Evolutionary conservation across 2,888 invertebrate genomes (phyloP), one percentile per base, ranked within the genome.

Genomic region (Dastarcus helophoroides): DNA sequence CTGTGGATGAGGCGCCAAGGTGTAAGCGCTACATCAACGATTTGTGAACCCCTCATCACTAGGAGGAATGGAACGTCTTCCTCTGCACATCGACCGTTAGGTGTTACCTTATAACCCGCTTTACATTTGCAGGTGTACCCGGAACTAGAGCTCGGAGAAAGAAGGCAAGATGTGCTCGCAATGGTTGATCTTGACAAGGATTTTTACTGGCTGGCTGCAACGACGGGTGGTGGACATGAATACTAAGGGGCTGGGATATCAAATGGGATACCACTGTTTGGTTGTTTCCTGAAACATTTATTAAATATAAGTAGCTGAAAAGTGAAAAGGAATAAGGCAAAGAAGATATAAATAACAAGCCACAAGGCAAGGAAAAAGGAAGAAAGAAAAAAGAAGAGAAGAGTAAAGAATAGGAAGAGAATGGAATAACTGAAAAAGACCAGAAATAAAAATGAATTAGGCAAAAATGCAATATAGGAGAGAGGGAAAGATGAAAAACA

Each of bases 171-270:
- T n/a, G n/a, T n/a, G n/a, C n/a, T n/a, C n/a, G n/a, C n/a, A n/a
- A n/a, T 0, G 69, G 67, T 0, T 73, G 65, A 21, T 68, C 68
- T 8, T 59, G 65, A 59, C 97, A 97, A 0, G 94, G 91, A 40
- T 80, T 79, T 0, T 70, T 61, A 9, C 74, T 68, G 36, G 71
- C 63, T 0, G 94, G 94, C 59, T 98, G 98, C 27, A 95, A 65
- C 0, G 90, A 85, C 1, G 91, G 88, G 61, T 97, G 97, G 47
- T 91, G 88, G 0, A 94, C 91, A 51, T 90, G 90, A 38, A 98
- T 88, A 5, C 93, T 93, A 3, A 95, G 67, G 0, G 95, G 95
- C 60, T 94, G 91, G 2, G 89, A 88, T 42, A 95, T 91, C 32
- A 93, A 65, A 58, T 94, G 93, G 0, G 89, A 90, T 0, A 94